Conservation (phyloP, 2,113 vertebrate species). For the Syngnathus scovelli region DNA sequence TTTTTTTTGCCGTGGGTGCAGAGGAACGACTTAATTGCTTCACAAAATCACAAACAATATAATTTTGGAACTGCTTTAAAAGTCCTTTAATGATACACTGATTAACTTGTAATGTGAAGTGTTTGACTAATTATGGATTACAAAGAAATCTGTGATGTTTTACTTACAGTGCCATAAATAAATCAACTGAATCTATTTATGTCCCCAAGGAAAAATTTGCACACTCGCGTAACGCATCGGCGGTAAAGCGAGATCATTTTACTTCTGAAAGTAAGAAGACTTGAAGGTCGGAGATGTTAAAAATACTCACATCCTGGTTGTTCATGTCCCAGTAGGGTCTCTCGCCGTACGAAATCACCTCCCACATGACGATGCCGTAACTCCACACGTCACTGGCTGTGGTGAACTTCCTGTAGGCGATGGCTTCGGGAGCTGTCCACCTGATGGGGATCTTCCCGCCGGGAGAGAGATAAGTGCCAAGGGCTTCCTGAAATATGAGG, state of each 20-base stretch:
- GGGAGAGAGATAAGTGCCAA: conserved; percentile 74
- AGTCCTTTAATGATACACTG: neutral
- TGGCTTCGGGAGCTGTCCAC: conserved; percentile 95
- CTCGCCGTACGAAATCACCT: conserved; percentile 96
- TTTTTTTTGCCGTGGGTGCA: neutral
- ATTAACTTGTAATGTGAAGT: neutral
- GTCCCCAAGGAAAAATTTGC: neutral
- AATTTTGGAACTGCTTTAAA: neutral
- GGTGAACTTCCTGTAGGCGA: conserved; percentile 93
- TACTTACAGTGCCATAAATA: neutral
- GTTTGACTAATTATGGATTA: neutral
- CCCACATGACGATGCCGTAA: conserved; percentile 97
- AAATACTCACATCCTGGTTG: conserved; percentile 89
- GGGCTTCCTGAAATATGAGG: conserved; percentile 57
- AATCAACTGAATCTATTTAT: neutral
- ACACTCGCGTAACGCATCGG: no score
- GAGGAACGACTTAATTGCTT: neutral
- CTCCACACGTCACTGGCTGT: conserved; percentile 93
- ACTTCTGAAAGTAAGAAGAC: neutral
- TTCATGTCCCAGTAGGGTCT: conserved; percentile 98
- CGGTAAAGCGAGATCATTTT: neutral
- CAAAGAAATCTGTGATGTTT: neutral
- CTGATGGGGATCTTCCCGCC: conserved; percentile 97
- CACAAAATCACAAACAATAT: neutral
- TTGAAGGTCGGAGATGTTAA: neutral